phyloP scores from a whole-genome alignment of 2,113 vertebrate genomes.

The Charadrius vociferus region DNA sequence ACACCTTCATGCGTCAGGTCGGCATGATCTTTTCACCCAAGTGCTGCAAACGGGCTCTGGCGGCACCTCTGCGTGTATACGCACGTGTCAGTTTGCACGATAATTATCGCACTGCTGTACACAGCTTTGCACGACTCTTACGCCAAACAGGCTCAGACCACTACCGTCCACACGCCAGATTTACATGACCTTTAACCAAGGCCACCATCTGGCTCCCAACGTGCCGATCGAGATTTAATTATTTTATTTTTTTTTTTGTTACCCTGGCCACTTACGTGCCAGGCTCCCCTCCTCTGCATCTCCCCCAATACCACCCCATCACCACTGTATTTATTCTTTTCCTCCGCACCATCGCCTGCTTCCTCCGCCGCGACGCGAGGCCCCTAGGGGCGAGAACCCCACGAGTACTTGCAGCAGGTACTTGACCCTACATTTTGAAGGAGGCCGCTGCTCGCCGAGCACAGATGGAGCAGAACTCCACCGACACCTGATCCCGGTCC shows the following conservation, averaged over 20 bases:
- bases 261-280: not conserved
- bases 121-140: not conserved
- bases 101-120: not conserved
- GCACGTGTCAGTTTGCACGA: slow-evolving; percentile 6
- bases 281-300: slow-evolving; percentile 8
- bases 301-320: slow-evolving; percentile 44
- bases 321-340: slow-evolving; percentile 12
- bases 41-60: slow-evolving; percentile 32
- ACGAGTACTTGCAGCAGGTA: slow-evolving; percentile 79
- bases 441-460: slow-evolving; percentile 88
- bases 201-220: slow-evolving; percentile 42
- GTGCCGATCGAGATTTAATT: not conserved
- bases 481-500: slow-evolving; percentile 94
- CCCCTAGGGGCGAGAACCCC: slow-evolving; percentile 41
- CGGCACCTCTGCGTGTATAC: slow-evolving; percentile 8
- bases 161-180: slow-evolving; percentile 12
- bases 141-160: not conserved
- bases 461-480: slow-evolving; percentile 97
- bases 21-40: slow-evolving; percentile 41
- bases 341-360: slow-evolving; percentile 57
- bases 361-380: slow-evolving; percentile 56
- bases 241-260: not conserved
- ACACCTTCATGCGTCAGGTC: slow-evolving; percentile 29
- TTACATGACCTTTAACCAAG: not conserved
- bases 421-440: slow-evolving; percentile 98